These are phyloP conservation scores for Anastrepha obliqua DNA, from an alignment of 1,140 invertebrate genomes.

Conservation along the genomic window DNA sequence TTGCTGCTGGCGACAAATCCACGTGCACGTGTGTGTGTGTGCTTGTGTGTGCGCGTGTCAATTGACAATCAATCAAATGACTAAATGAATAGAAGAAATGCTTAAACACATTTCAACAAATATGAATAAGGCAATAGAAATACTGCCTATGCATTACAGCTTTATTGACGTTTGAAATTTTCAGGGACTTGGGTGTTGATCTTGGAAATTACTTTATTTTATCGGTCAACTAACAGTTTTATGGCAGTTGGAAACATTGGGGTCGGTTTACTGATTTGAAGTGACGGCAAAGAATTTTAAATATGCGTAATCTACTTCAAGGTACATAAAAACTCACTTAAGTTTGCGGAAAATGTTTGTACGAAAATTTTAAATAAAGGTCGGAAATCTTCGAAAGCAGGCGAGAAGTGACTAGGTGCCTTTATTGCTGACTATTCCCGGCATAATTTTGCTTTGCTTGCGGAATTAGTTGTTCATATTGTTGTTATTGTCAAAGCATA, in stretches of 20 bases:
- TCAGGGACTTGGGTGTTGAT: neutral
- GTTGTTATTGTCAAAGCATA: too few species aligned
- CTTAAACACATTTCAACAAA: neutral
- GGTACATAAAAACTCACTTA: too few species aligned
- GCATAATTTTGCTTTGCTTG: too few species aligned
- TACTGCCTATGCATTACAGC: neutral
- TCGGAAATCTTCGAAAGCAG: too few species aligned
- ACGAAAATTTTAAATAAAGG: too few species aligned
- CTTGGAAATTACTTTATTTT: neutral
- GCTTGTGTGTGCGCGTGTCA: neutral
- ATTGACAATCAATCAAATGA: slow-evolving; percentile 45
- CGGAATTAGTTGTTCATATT: too few species aligned
- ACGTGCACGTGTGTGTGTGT: neutral
- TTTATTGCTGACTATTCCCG: too few species aligned
- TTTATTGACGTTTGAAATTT: slow-evolving; percentile 37
- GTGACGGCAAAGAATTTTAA: neutral
- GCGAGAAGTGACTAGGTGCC: too few species aligned
- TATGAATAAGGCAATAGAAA: neutral
- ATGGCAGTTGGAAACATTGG: neutral
- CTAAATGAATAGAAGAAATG: neutral
- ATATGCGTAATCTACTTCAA: neutral
- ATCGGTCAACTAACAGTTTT: slow-evolving; percentile 14
- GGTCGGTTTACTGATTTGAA: neutral
- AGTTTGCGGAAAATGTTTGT: too few species aligned
- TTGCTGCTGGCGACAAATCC: neutral